phyloP scores from a whole-genome alignment of 2,888 invertebrate genomes.

The Cyclophora punctaria region DNA sequence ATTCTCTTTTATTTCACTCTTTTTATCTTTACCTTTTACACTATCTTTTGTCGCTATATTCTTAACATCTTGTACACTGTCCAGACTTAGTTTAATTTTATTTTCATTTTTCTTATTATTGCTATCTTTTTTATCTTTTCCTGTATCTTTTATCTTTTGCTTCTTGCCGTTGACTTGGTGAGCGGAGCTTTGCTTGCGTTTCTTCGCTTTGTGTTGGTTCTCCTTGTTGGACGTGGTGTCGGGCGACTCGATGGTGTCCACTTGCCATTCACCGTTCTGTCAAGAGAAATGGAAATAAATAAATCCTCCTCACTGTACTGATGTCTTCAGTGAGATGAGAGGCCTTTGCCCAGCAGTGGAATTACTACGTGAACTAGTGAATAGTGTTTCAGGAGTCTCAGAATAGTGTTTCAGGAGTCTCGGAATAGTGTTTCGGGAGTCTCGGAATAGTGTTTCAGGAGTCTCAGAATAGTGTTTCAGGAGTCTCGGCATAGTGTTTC shows the following conservation, averaged over 20 bases:
- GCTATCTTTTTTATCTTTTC: conserved; percentile 10
- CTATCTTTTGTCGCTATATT: conserved; percentile 2
- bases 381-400: too few relatives aligned
- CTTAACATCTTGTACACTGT: conserved; percentile 1
- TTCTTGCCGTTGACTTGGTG: conserved; percentile 12
- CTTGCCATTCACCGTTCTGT: conserved; percentile 50
- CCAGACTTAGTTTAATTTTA: conserved; percentile 4
- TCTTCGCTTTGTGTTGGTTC: conserved; percentile 30
- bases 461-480: too few relatives aligned
- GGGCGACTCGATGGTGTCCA: conserved; percentile 30
- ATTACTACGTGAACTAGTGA: neutral
- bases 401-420: too few relatives aligned
- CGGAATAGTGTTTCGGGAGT: too few relatives aligned
- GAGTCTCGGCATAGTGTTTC: too few relatives aligned
- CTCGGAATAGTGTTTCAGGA: too few relatives aligned
- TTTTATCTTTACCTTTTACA: conserved; percentile 1
- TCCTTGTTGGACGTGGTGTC: conserved; percentile 36
- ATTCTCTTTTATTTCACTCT: conserved; percentile 4
- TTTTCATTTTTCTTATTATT: conserved; percentile 8
- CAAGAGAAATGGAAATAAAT: conserved; percentile 2
- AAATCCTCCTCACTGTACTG: neutral
- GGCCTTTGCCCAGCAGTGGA: neutral
- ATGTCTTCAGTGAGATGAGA: too few relatives aligned
- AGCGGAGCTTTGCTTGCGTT: conserved; percentile 17
- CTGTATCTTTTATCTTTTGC: conserved; percentile 12